Evolutionary conservation across 2,113 vertebrate genomes (phyloP), one percentile per base, ranked within the genome.

Genomic region (Helogale parvula): DNA sequence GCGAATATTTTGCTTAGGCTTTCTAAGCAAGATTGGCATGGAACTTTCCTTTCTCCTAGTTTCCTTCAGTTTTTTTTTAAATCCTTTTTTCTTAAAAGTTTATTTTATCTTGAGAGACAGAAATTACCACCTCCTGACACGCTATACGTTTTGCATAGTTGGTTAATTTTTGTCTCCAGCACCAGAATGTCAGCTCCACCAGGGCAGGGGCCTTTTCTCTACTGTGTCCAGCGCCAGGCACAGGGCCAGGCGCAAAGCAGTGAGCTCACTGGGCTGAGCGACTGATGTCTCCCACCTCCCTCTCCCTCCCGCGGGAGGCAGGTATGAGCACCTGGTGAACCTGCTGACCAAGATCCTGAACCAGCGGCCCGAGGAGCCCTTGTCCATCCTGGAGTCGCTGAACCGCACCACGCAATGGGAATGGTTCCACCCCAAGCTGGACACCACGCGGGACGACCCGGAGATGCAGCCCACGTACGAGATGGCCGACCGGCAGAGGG

Each of bases 301-400:
- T 0, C 45, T 57, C 82, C 81, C 29, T 23, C 63, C 79, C 9
- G 0, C 2, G 35, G 66, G 87, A 79, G 54, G 89, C 98, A 99
- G 99, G 82, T 99, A 99, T 63, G 99, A 99, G 50, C 99, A 99
- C 94, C 98, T 99, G 68, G 98, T 98, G 17, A 98, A 96, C 69
- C 5, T 99, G 86, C 98, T 99, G 93, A 98, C 97, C 27, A 99
- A 98, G 96, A 98, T 99, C 87, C 98, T 99, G 98, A 98, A 99
- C 72, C 99, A 99, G 98, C 98, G 98, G 45, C 99, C 99, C 0
- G 95, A 98, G 7, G 98, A 99, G n/a, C 98, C 97, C 1, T 97
- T 99, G 65, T 99, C 99, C 50, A 97, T 99, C 89, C 86, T 99
- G 33, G 99, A 99, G 96, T 98, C 99, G 16, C 96, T 99, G 98